phyloP scores from a whole-genome alignment of 64 coral and sea anemone genomes.

The Montipora sp. region DNA sequence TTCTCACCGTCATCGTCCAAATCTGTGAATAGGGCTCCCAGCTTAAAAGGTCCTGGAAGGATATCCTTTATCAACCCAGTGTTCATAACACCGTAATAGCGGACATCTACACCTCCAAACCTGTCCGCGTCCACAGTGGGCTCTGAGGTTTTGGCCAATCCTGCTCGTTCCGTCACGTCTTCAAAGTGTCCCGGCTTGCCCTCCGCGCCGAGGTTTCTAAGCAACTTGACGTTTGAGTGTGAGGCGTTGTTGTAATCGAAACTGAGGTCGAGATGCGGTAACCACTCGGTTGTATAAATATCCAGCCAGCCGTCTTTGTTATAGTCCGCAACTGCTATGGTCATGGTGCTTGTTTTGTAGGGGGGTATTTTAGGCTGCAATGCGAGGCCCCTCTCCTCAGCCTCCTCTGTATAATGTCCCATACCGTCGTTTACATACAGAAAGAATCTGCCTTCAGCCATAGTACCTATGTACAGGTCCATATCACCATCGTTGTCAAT shows the following conservation, averaged over 20 bases:
- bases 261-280: conserved; percentile 95
- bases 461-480: conserved; percentile 88
- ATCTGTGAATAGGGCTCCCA: conserved; percentile 93
- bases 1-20: conserved; percentile 89
- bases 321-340: conserved; percentile 90
- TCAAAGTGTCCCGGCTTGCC: conserved; percentile 94
- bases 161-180: conserved; percentile 85
- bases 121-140: conserved; percentile 81
- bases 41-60: conserved; percentile 82
- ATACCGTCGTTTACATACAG: conserved; percentile 97
- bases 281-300: conserved; percentile 94
- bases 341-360: conserved; percentile 96
- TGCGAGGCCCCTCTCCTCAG: conserved; percentile 79
- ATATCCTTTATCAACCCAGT: conserved; percentile 87
- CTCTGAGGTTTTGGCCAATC: conserved; percentile 53
- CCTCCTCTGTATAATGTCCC: conserved; percentile 93
- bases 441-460: conserved; percentile 90
- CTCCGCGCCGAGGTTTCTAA: conserved; percentile 89
- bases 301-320: conserved; percentile 98
- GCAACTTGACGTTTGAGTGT: conserved; percentile 80
- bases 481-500: conserved; percentile 95
- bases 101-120: conserved; percentile 77
- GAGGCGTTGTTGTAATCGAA: conserved; percentile 92
- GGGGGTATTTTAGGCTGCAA: conserved; percentile 80
- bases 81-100: conserved; percentile 86